Evolutionary conservation across 1,140 invertebrate genomes (phyloP).

Genomic region (Aphelinus atriplicis): DNA sequence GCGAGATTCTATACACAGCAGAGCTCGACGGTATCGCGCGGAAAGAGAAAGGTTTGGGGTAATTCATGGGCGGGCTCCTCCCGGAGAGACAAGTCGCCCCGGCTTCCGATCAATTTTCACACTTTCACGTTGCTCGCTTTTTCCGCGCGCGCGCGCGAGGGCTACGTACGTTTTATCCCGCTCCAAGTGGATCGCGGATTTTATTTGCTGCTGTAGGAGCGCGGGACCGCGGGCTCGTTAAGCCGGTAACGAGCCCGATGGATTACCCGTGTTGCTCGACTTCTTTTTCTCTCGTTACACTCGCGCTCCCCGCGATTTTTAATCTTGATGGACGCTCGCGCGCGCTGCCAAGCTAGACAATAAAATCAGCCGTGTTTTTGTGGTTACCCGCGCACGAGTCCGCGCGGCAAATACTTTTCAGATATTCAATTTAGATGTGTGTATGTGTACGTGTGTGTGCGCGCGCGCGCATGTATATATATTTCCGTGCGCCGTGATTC

Average conservation of each 20-base stretch:
- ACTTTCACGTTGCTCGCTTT: conserved; percentile 24
- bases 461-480: no score
- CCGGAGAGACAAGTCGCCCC: neutral
- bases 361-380: no score
- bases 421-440: no score
- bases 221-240: neutral
- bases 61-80: conserved; percentile 5
- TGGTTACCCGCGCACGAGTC: neutral
- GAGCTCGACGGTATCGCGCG: no score
- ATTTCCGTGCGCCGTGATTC: no score
- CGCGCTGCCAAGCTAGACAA: no score
- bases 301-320: neutral
- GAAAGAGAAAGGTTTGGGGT: conserved; percentile 17
- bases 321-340: neutral
- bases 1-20: neutral
- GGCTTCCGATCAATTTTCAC: conserved; percentile 20
- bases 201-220: neutral
- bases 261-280: neutral
- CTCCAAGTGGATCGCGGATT: neutral
- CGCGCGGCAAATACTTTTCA: neutral
- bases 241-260: neutral
- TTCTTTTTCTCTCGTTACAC: conserved; percentile 10
- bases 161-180: neutral
- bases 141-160: neutral
- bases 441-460: no score